A percentile compares a stretch with the other conserved stretches of the same genome.
phyloP scores from a whole-genome alignment of 2,888 invertebrate genomes.

The Drosophila pseudotalamancana region DNA sequence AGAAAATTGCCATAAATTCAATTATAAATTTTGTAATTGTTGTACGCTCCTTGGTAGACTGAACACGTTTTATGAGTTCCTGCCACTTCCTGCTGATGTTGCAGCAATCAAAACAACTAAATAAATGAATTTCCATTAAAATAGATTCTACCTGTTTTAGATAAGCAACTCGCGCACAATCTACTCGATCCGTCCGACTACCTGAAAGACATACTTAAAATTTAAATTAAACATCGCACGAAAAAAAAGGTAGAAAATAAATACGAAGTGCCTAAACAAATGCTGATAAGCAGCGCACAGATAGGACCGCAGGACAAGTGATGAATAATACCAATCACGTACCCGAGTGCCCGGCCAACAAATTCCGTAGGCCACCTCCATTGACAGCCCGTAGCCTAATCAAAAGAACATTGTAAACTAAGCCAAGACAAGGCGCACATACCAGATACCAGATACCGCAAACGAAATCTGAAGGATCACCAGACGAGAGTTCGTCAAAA shows the following conservation, averaged over 20 bases:
- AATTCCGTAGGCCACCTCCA: slow-evolving; percentile 38
- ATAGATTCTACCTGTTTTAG: slow-evolving; percentile 65
- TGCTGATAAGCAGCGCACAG: slow-evolving; percentile 60
- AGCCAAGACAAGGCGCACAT: slow-evolving; percentile 69
- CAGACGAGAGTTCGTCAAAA: slow-evolving; percentile 37
- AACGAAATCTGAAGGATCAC: slow-evolving; percentile 68
- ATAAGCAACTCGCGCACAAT: slow-evolving; percentile 41
- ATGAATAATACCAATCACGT: slow-evolving; percentile 82
- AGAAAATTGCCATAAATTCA: slow-evolving; percentile 65
- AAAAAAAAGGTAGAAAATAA: slow-evolving; percentile 22
- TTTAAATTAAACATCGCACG: slow-evolving; percentile 68
- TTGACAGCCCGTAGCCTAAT: slow-evolving; percentile 52
- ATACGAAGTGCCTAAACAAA: slow-evolving; percentile 67
- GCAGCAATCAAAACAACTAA: slow-evolving; percentile 48
- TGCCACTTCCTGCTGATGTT: slow-evolving; percentile 36
- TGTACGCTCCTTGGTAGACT: slow-evolving; percentile 20
- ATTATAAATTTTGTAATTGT: slow-evolving; percentile 56
- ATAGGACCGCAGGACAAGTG: slow-evolving; percentile 64
- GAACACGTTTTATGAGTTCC: slow-evolving; percentile 30
- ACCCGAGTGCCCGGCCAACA: slow-evolving; percentile 12
- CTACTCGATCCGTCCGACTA: slow-evolving; percentile 37
- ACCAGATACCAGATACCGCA: slow-evolving; percentile 28
- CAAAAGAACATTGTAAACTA: slow-evolving; percentile 75
- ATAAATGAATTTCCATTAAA: slow-evolving; percentile 62
- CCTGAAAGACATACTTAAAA: slow-evolving; percentile 71